Conservation (phyloP, 2,113 vertebrate genomes). For the Python bivittatus region DNA sequence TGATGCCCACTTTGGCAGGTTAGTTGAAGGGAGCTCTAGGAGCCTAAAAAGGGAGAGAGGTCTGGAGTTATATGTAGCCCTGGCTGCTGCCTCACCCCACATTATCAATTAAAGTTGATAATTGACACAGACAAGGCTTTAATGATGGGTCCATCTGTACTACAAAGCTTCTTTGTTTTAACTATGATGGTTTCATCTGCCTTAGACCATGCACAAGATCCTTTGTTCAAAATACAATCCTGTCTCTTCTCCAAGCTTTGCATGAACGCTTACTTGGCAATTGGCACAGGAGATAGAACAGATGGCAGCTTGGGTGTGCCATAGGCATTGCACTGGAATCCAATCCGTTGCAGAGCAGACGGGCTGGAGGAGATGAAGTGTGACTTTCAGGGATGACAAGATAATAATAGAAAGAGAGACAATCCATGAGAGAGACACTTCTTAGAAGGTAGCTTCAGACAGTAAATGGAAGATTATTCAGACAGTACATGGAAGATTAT, state of each 20-base stretch:
- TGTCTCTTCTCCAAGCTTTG: neutral
- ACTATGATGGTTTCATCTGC: neutral
- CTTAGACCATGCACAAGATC: too few relatives aligned
- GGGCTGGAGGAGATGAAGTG: constrained; percentile 2
- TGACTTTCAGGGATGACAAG: constrained; percentile 4
- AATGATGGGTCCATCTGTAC: neutral
- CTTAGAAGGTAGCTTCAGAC: neutral
- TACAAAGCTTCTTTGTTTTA: too few relatives aligned
- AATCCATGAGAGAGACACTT: neutral
- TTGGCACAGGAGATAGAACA: neutral
- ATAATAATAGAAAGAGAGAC: neutral
- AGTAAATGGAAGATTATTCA: neutral
- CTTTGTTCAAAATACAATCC: neutral
- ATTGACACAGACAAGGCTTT: neutral
- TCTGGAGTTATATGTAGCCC: neutral
- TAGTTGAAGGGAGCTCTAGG: neutral
- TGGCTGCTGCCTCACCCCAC: neutral
- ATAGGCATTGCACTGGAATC: neutral
- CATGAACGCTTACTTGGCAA: neutral
- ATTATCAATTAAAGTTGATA: neutral
- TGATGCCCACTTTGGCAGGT: neutral
- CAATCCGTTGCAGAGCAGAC: neutral
- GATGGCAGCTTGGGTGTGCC: constrained; percentile 11
- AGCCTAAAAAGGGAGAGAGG: neutral
- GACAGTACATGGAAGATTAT: neutral